phyloP scores from a whole-genome alignment of 2,797 vertebrate species.

The Channallabes apus region DNA sequence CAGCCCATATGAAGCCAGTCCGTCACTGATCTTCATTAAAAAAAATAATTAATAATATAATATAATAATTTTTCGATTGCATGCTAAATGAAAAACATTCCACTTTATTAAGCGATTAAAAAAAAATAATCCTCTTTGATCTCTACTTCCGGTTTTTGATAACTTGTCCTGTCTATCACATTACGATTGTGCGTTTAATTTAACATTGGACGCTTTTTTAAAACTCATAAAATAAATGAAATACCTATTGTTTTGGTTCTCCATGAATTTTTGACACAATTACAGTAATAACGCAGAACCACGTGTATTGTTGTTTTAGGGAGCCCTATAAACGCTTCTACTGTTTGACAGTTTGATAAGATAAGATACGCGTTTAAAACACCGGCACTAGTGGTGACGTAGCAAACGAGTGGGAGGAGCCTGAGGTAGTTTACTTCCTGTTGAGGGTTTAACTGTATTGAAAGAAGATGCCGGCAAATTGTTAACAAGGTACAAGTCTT shows the following conservation, averaged over 20 bases:
- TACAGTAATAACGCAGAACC: neutral
- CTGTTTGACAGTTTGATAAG: neutral
- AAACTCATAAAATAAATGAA: neutral
- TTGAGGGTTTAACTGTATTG: neutral
- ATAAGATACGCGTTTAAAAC: neutral
- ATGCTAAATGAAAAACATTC: neutral
- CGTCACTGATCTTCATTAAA: too few species aligned
- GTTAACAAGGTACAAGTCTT: slow-evolving; percentile 30
- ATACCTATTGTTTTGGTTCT: neutral
- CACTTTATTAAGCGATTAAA: neutral
- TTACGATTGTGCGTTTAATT: neutral
- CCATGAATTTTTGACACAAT: neutral
- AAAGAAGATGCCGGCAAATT: slow-evolving; percentile 29
- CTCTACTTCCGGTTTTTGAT: neutral
- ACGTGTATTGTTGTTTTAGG: neutral
- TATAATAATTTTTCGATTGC: too few species aligned
- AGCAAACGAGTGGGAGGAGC: neutral
- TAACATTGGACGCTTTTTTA: neutral
- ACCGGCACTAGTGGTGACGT: neutral
- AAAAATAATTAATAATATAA: too few species aligned
- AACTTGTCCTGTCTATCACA: too few species aligned
- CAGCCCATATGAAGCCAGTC: too few species aligned
- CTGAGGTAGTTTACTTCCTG: slow-evolving; percentile 13
- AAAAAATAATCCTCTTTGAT: neutral
- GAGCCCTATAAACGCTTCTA: neutral